These are phyloP conservation scores for Drosophila sproati DNA, from an alignment of 1,140 invertebrate genomes.

Conservation along the genomic window DNA sequence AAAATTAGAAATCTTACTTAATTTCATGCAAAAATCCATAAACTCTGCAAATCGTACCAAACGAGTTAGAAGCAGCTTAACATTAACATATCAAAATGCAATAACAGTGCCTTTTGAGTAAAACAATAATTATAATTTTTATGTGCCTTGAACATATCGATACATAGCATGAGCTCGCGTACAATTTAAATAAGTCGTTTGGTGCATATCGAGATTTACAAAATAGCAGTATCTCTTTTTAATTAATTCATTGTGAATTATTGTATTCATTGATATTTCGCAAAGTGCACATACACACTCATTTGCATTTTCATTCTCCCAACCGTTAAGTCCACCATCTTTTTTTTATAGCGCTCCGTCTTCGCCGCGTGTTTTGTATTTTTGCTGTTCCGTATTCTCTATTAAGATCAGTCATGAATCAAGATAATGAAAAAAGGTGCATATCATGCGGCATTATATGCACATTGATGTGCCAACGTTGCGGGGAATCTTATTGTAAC, in stretches of 20 bases:
- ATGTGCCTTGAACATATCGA: too few species aligned
- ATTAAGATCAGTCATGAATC: slow-evolving; percentile 13
- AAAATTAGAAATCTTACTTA: too few species aligned
- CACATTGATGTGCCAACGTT: slow-evolving; percentile 60
- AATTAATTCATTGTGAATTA: neutral
- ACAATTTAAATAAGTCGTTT: too few species aligned
- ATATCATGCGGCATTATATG: slow-evolving; percentile 26
- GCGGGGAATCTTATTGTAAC: slow-evolving; percentile 54
- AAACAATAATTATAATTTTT: neutral
- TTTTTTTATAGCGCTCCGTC: neutral
- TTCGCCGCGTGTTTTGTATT: slow-evolving; percentile 7
- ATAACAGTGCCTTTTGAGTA: neutral
- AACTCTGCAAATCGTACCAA: too few species aligned
- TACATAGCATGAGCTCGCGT: too few species aligned
- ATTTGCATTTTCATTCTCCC: neutral
- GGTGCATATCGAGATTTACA: too few species aligned
- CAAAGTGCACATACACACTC: neutral
- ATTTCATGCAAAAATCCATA: too few species aligned
- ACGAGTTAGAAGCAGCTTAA: too few species aligned
- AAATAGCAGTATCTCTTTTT: too few species aligned
- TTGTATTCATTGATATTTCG: neutral
- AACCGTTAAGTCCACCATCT: slow-evolving; percentile 54
- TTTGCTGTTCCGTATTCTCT: neutral
- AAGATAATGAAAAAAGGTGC: slow-evolving; percentile 5
- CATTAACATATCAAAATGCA: neutral